Evolutionary conservation across 2,888 invertebrate genomes (phyloP).

Genomic region (Leptinotarsa peninsularis): DNA sequence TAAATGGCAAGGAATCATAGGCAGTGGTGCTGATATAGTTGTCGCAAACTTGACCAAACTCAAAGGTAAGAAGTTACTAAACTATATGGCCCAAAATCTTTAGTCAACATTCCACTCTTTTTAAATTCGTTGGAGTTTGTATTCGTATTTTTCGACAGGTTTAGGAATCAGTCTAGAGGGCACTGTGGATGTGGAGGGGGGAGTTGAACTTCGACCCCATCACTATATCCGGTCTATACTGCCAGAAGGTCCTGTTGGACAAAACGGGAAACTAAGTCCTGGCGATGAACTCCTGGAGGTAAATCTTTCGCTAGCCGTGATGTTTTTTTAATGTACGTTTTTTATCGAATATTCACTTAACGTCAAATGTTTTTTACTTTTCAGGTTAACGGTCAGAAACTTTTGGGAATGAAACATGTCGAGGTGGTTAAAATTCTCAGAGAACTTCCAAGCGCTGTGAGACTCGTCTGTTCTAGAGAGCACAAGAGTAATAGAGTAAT

Average conservation of each 20-base stretch:
- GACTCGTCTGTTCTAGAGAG: constrained; percentile 89
- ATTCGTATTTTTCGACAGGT: constrained; percentile 38
- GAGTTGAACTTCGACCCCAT: constrained; percentile 96
- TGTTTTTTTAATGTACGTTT: too few relatives aligned
- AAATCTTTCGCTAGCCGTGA: not conserved
- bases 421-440: constrained; percentile 96
- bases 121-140: not conserved
- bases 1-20: constrained; percentile 85
- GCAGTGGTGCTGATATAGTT: constrained; percentile 84
- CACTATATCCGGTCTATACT: constrained; percentile 97
- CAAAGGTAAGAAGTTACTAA: constrained; percentile 70
- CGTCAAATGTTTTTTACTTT: not conserved
- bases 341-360: not conserved
- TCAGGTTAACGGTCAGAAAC: constrained; percentile 91
- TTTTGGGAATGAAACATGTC: constrained; percentile 93
- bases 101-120: too few relatives aligned
- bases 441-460: constrained; percentile 89
- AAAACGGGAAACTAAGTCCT: constrained; percentile 88
- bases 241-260: constrained; percentile 95
- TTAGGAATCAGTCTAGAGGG: constrained; percentile 98
- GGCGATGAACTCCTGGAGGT: constrained; percentile 98
- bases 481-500: constrained; percentile 74
- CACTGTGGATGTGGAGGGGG: constrained; percentile 96
- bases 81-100: too few relatives aligned
- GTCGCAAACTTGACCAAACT: constrained; percentile 94